Conservation (phyloP, 2,797 vertebrate genomes). For the Pantherophis vulpinus region DNA sequence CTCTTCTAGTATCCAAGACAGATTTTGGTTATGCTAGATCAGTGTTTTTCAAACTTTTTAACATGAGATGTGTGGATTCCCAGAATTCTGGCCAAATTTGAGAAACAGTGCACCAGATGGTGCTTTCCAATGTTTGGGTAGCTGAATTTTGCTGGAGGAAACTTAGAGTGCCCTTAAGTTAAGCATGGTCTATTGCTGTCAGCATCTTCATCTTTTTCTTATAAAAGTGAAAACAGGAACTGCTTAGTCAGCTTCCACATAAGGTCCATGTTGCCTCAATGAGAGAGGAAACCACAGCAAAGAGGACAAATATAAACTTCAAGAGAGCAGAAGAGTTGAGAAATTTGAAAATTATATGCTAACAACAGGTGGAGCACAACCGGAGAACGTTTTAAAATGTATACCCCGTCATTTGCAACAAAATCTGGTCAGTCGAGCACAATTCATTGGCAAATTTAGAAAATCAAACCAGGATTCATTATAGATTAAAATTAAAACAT, state of each 20-base stretch:
- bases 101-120: not conserved
- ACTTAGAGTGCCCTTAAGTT: not conserved
- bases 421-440: not conserved
- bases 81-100: not conserved
- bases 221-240: slow-evolving; percentile 65
- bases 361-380: not conserved
- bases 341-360: not conserved
- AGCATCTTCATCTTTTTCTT: slow-evolving; percentile 29
- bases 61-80: not conserved
- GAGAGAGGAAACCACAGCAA: slow-evolving; percentile 23
- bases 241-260: slow-evolving; percentile 32
- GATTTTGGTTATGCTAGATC: not conserved
- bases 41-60: not conserved
- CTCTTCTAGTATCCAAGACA: not conserved
- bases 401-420: not conserved
- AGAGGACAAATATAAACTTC: slow-evolving; percentile 30
- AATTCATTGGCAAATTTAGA: not conserved
- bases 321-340: not conserved
- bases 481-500: not conserved
- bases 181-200: not conserved
- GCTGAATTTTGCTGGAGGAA: not conserved
- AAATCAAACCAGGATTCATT: not conserved
- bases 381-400: not conserved
- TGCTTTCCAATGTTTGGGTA: not conserved
- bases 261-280: slow-evolving; percentile 28